Conservation (phyloP, 2,113 vertebrate genomes). For the Phylloscopus trochilus region DNA sequence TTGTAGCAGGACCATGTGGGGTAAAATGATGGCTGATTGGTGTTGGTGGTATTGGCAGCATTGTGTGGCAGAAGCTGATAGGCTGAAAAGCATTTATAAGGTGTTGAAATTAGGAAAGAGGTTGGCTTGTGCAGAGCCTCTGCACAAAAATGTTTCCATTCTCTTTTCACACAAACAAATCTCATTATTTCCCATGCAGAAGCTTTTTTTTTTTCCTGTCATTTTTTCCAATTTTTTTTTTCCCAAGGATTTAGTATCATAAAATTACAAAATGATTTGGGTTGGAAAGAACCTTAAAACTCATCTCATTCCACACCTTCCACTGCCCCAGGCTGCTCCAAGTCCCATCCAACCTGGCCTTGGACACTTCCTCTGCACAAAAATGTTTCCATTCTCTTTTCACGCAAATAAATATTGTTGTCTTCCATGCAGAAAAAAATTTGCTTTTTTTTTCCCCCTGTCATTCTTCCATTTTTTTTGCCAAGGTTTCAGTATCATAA, state of each 20-base stretch:
- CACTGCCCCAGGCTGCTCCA: neutral
- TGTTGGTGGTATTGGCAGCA: neutral
- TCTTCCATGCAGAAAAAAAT: no score
- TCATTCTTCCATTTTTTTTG: neutral
- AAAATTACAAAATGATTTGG: neutral
- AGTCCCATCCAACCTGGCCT: neutral
- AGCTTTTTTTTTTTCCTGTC: neutral
- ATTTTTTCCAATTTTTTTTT: neutral
- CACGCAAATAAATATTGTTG: neutral
- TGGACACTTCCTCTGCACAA: neutral
- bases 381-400: no score
- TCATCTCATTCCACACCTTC: neutral
- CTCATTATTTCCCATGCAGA: neutral
- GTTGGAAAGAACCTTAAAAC: neutral
- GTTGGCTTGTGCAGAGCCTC: neutral
- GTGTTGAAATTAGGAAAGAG: neutral
- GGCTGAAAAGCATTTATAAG: neutral
- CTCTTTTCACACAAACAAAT: no score
- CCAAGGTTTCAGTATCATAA: neutral
- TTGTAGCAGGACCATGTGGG: neutral
- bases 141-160: neutral
- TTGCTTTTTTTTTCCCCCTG: neutral
- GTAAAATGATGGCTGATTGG: neutral
- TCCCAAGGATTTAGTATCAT: neutral
- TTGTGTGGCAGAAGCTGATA: neutral